A percentile compares a stretch with the other conserved stretches of the same genome.
Evolutionary conservation across 2,113 vertebrate species (phyloP).

Genomic region (Gadus macrocephalus): DNA sequence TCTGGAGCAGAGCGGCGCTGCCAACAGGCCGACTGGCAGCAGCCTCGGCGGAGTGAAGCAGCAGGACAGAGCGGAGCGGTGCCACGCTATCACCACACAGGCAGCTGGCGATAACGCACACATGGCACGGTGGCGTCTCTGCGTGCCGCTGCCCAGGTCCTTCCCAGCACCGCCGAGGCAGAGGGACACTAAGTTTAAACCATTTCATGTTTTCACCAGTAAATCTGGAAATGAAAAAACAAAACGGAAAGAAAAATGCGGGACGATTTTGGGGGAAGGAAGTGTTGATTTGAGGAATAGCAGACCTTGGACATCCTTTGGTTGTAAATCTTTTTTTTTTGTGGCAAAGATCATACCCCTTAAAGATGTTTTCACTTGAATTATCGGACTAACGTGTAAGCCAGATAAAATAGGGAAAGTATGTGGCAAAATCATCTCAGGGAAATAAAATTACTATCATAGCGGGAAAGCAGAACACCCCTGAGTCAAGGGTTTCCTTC

Average conservation of each 20-base stretch:
- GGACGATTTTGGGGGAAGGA: too few relatives aligned
- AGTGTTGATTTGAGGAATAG: background rate
- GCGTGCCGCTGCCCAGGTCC: conserved; percentile 44
- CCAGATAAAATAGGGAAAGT: conserved; percentile 24
- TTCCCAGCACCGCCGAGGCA: conserved; percentile 34
- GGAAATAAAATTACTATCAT: conserved; percentile 36
- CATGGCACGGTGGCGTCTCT: conserved; percentile 32
- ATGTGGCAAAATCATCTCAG: conserved; percentile 32
- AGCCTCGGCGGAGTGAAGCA: conserved; percentile 30
- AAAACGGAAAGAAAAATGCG: too few relatives aligned
- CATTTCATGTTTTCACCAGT: too few relatives aligned
- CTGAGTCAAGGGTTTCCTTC: conserved; percentile 47
- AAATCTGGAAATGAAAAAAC: too few relatives aligned
- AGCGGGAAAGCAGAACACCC: conserved; percentile 51
- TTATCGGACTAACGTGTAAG: conserved; percentile 18
- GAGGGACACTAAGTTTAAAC: conserved; percentile 14
- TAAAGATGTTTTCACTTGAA: conserved; percentile 16
- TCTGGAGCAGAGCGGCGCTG: conserved; percentile 34
- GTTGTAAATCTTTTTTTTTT: background rate
- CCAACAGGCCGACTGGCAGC: conserved; percentile 53
- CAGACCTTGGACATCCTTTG: conserved; percentile 23
- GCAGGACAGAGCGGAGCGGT: conserved; percentile 35
- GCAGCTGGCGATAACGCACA: conserved; percentile 59
- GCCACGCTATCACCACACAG: conserved; percentile 64
- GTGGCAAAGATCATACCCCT: conserved; percentile 24